These are phyloP conservation scores for Hippocampus comes DNA, from an alignment of 2,113 vertebrate genomes.

Conservation along the genomic window DNA sequence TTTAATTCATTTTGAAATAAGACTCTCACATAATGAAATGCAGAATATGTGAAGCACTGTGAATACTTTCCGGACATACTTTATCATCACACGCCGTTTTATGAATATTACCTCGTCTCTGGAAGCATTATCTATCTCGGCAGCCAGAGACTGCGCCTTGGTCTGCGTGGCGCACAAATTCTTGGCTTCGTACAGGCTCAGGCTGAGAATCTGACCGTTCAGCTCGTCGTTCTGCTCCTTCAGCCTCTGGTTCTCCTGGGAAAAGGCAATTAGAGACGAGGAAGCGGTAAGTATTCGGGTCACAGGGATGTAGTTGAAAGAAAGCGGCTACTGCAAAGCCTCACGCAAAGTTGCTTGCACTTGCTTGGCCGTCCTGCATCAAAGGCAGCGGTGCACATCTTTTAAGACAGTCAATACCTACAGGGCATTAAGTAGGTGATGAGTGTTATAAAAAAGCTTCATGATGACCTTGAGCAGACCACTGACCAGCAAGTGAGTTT, in stretches of 20 bases:
- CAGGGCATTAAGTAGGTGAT: conserved; percentile 50
- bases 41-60: background rate
- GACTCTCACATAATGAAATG: background rate
- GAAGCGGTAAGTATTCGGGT: background rate
- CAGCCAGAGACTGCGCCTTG: conserved; percentile 94
- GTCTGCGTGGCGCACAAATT: conserved; percentile 93
- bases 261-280: conserved; percentile 7
- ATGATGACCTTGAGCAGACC: conserved; percentile 31
- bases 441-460: conserved; percentile 54
- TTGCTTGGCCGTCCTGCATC: conserved; percentile 31
- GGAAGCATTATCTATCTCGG: conserved; percentile 94
- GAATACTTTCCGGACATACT: background rate
- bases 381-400: conserved; percentile 41
- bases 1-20: background rate
- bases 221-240: conserved; percentile 95
- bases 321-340: conserved; percentile 36
- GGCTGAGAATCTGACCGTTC: conserved; percentile 94
- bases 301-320: background rate
- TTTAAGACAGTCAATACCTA: conserved; percentile 44
- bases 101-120: conserved; percentile 84
- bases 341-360: conserved; percentile 15
- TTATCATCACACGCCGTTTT: background rate
- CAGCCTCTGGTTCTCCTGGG: conserved; percentile 92
- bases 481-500: conserved; percentile 36
- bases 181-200: conserved; percentile 95